A percentile compares a stretch with the other conserved stretches of the same genome.
Evolutionary conservation across 2,797 vertebrate species (phyloP).

Genomic region (Phrynocephalus forsythii): DNA sequence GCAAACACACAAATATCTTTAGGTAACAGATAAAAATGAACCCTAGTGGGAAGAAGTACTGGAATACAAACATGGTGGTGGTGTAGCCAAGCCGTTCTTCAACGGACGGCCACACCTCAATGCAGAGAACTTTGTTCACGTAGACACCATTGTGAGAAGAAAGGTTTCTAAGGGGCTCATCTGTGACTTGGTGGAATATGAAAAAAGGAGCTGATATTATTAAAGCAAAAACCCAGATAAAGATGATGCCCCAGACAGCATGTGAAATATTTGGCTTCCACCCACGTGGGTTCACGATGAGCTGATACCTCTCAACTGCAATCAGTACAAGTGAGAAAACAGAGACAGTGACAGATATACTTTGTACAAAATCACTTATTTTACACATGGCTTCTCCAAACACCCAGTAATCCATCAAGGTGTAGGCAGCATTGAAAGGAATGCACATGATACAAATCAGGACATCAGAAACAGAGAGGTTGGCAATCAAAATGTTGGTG

Average conservation of each 20-base stretch:
- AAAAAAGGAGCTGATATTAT: conserved; percentile 76
- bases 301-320: conserved; percentile 81
- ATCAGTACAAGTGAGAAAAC: conserved; percentile 89
- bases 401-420: conserved; percentile 88
- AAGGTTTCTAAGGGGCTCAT: conserved; percentile 77
- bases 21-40: conserved; percentile 81
- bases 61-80: conserved; percentile 76
- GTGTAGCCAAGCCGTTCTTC: conserved; percentile 76
- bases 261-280: conserved; percentile 78
- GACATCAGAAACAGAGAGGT: conserved; percentile 90
- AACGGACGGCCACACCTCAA: conserved; percentile 75
- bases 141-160: conserved; percentile 71
- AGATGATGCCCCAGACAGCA: conserved; percentile 75
- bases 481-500: conserved; percentile 89
- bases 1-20: conserved; percentile 78
- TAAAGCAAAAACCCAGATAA: conserved; percentile 76
- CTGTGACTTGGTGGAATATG: conserved; percentile 74
- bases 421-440: conserved; percentile 87
- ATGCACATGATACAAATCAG: conserved; percentile 88
- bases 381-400: conserved; percentile 89
- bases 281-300: conserved; percentile 78
- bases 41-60: conserved; percentile 77
- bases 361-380: conserved; percentile 85
- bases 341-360: conserved; percentile 87
- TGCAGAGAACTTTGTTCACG: conserved; percentile 70